phyloP scores from a whole-genome alignment of 2,888 invertebrate genomes.

The Netelia virgata region DNA sequence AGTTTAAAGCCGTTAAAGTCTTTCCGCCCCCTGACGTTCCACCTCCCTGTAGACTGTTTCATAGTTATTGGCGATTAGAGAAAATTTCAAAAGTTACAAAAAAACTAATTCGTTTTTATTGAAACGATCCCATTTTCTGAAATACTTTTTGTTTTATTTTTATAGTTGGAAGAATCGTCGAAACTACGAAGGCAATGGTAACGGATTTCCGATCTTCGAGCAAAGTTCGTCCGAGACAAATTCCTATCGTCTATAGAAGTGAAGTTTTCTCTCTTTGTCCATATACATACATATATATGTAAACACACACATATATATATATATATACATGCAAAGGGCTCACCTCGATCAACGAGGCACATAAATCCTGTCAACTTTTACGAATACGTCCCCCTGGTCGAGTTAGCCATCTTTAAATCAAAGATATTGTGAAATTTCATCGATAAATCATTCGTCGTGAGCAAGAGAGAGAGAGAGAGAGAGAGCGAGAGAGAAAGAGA shows the following conservation, averaged over 20 bases:
- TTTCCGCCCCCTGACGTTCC: too few relatives aligned
- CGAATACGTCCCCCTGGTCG: conserved; percentile 50
- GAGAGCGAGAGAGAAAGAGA: conserved; percentile 3
- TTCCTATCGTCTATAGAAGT: conserved; percentile 5
- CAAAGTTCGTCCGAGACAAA: conserved; percentile 20
- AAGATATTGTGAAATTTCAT: conserved; percentile 64
- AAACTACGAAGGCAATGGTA: conserved; percentile 7
- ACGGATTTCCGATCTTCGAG: conserved; percentile 25
- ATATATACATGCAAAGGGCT: not conserved
- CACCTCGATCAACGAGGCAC: conserved; percentile 29
- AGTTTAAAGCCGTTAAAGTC: too few relatives aligned
- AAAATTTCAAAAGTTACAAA: too few relatives aligned
- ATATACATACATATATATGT: not conserved
- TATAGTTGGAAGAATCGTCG: not conserved
- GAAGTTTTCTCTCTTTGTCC: too few relatives aligned
- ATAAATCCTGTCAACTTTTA: conserved; percentile 64
- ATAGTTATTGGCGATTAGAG: too few relatives aligned
- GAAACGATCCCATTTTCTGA: too few relatives aligned
- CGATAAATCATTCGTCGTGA: conserved; percentile 58
- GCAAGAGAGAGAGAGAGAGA: not conserved
- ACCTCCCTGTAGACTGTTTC: too few relatives aligned
- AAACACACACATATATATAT: not conserved
- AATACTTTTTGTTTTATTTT: not conserved
- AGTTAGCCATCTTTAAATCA: conserved; percentile 67
- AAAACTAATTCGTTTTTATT: too few relatives aligned